Percentiles rank a stretch among this genome's conserved stretches.
These are phyloP conservation scores for Silvanus unidentatus DNA, from an alignment of 2,888 invertebrate species.

Conservation along the genomic window DNA sequence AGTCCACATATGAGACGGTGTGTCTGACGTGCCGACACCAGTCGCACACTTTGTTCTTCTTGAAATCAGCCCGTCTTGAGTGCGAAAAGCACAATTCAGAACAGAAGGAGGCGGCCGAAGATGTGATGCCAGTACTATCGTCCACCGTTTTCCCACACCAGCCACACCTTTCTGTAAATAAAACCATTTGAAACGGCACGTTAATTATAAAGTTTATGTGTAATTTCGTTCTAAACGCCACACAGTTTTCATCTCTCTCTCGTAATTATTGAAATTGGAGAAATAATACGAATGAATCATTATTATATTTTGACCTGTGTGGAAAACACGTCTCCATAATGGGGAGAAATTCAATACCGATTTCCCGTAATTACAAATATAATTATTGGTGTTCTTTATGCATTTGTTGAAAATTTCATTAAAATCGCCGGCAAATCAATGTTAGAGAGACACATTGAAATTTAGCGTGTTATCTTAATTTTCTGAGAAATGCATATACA, in stretches of 20 bases:
- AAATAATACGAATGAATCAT: background rate
- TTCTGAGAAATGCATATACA: no score
- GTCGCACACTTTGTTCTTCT: constrained; percentile 86
- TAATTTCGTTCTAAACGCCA: no score
- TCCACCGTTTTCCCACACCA: constrained; percentile 70
- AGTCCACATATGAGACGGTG: constrained; percentile 86
- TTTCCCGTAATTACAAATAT: constrained; percentile 27
- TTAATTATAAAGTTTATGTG: no score
- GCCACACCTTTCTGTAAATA: constrained; percentile 58
- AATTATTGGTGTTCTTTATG: constrained; percentile 1
- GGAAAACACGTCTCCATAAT: constrained; percentile 24
- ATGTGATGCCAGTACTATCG: constrained; percentile 48
- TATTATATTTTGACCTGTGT: background rate
- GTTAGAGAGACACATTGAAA: no score
- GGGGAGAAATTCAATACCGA: constrained; percentile 28
- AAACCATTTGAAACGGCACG: background rate
- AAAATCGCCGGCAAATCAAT: background rate
- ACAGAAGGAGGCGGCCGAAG: constrained; percentile 58
- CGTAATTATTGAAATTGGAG: no score
- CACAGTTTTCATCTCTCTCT: no score
- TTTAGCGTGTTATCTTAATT: no score
- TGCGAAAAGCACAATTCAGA: constrained; percentile 88
- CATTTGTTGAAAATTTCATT: background rate
- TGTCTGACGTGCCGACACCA: constrained; percentile 86
- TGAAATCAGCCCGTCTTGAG: constrained; percentile 82